Base-by-base conservation (phyloP, 2,888 invertebrate genomes). In the Caenorhabditis sinica region DNA sequence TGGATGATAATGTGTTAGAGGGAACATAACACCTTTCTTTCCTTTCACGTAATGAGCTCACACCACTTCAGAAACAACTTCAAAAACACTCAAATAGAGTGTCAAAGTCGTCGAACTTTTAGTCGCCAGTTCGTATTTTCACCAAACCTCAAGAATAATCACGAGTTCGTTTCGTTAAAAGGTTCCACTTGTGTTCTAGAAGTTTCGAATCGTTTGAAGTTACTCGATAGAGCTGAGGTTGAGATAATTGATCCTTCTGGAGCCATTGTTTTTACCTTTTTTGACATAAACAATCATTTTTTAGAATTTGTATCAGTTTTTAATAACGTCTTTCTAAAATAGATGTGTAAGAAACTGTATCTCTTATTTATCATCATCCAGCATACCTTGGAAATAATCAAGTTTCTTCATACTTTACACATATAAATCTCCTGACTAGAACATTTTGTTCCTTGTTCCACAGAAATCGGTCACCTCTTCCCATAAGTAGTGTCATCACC, bases 401-500 rank as follows among this genome's bases (percentile, higher is more conserved):
- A 40, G 40, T 40, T 40, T 40, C 40, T 11, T 40, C 2, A 40
- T 40, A 40, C 40, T 40, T 40, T 9, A 9, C 9, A 36, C 33
- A 36, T 36, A 9, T 5, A 17, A 15, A 15, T 45, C n/a, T 20
- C 49, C 49, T 20, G n/a, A n/a, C 56, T 4, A 56, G 28, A 56
- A 56, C 33, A 60, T 60, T 60, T 60, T 28, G 33, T 60, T 61
- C 40, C 61, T 40, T 61, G 11, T 15, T 43, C 40, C 15, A 11
- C 13, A 63, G 15, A 43, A 25, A 20, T 36, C 33, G n/a, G 36
- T n/a, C 61, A 61, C 4, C 15, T 20, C 61, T 20, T n/a, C n/a
- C 15, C 40, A 43, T 63, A 63, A 66, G 30, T 66, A 66, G 66
- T 49, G 28, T 66, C 45, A 66, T 66, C 66, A 66, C 65, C 45